A percentile compares a stretch with the other conserved stretches of the same genome.
These are phyloP conservation scores for Enteromius treurensis DNA, from an alignment of 2,797 vertebrate genomes.

Conservation along the genomic window DNA sequence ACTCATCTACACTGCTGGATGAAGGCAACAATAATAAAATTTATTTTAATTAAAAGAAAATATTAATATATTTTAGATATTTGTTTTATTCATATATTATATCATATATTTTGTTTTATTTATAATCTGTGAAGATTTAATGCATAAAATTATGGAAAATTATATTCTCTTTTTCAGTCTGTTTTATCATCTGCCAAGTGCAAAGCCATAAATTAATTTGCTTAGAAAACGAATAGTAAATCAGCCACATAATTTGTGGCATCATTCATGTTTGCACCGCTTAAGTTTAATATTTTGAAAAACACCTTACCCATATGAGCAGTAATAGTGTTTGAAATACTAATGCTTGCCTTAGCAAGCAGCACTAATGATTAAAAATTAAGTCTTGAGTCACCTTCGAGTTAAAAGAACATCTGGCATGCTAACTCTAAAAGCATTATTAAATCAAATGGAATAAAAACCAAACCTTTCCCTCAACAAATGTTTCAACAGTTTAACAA, in stretches of 20 bases:
- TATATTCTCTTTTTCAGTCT: background rate
- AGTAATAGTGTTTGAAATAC: conserved; percentile 11
- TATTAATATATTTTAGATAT: no score
- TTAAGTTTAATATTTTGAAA: conserved; percentile 6
- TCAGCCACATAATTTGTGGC: background rate
- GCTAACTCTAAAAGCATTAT: background rate
- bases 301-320: conserved; percentile 1
- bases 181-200: background rate
- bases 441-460: conserved; percentile 12
- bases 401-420: conserved; percentile 18
- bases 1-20: background rate
- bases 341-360: conserved; percentile 5
- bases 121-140: background rate
- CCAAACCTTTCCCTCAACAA: background rate
- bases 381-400: background rate
- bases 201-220: background rate
- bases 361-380: background rate
- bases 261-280: background rate
- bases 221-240: background rate
- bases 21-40: background rate
- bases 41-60: no score
- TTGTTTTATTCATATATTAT: no score
- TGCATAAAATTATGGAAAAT: background rate
- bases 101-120: background rate
- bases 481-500: background rate